Percentiles rank a stretch among this genome's conserved stretches.
phyloP scores from a whole-genome alignment of 2,113 vertebrate species.

The Phocoena phocoena region DNA sequence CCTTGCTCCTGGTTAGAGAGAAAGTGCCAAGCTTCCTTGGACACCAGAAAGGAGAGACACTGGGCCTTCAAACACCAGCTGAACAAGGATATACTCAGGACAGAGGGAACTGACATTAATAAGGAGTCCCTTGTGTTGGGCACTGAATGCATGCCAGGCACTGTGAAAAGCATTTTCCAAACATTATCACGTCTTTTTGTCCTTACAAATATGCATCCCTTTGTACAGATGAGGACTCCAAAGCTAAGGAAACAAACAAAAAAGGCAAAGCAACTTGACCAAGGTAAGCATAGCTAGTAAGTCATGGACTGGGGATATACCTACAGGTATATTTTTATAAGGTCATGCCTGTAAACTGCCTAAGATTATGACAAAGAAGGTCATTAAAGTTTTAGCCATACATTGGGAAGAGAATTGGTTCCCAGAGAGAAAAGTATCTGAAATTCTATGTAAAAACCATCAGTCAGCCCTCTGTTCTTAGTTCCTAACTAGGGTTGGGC shows the following conservation, averaged over 20 bases:
- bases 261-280: not conserved
- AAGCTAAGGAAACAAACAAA: not conserved
- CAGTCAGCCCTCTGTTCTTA: not conserved
- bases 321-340: not conserved
- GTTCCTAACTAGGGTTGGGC: not conserved
- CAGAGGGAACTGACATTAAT: not conserved
- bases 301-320: not conserved
- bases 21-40: not conserved
- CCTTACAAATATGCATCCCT: not conserved
- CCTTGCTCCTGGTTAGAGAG: not conserved
- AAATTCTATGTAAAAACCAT: not conserved
- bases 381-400: not conserved
- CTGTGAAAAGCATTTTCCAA: not conserved
- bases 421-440: not conserved
- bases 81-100: not conserved
- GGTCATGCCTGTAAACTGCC: not conserved
- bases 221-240: not conserved
- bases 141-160: not conserved
- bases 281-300: not conserved
- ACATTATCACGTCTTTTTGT: not conserved
- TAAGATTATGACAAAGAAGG: not conserved
- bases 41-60: not conserved
- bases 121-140: not conserved
- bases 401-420: not conserved
- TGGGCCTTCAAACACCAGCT: not conserved